Base-by-base conservation (phyloP, 2,113 vertebrate genomes). In the Cyanistes caeruleus region DNA sequence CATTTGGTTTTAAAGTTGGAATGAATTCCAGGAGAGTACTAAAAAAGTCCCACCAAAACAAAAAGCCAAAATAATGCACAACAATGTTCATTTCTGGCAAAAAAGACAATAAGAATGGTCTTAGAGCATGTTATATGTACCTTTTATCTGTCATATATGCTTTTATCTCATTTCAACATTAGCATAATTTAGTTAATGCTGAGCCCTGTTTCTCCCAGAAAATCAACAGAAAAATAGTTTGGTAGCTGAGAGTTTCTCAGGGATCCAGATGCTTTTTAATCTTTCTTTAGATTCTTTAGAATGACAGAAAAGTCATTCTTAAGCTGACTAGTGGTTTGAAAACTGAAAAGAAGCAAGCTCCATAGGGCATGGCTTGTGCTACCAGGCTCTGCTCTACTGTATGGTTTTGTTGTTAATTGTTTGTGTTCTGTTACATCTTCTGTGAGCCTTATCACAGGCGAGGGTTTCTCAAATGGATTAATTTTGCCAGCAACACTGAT, bases 351-450 rank as follows among this genome's bases (percentile, higher is more conserved):
- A 30, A 76, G 31, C 28, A 91, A 80, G 59, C 78, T 91, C 46
- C 52, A 23, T 49, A 85, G 59, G 23, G 35, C 43, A 79, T 74
- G 72, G 55, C 67, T 96, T 91, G 82, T 88, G 82, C 93, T 60
- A 17, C 91, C 94, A 94, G 78, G 51, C 84, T 94, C 78, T 88
- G 84, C 59, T 88, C 35, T 87, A 3, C 46, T 91, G 58, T 82
- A 48, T 94, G 75, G 58, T 88, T 95, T 91, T 89, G 70, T 96
- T 93, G 91, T 94, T 92, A 92, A 92, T 93, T 97, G 91, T 96
- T 91, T 96, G 67, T 35, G 5, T 88, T 82, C 51, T 77, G 55
- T 74, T 91, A 11, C 44, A 60, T 93, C 59, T 96, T 76, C 33
- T 88, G 87, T 76, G 87, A 91, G 78, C 82, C 81, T 69, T 85